phyloP scores from a whole-genome alignment of 2,113 vertebrate genomes.

The Sinocyclocheilus anophthalmus region DNA sequence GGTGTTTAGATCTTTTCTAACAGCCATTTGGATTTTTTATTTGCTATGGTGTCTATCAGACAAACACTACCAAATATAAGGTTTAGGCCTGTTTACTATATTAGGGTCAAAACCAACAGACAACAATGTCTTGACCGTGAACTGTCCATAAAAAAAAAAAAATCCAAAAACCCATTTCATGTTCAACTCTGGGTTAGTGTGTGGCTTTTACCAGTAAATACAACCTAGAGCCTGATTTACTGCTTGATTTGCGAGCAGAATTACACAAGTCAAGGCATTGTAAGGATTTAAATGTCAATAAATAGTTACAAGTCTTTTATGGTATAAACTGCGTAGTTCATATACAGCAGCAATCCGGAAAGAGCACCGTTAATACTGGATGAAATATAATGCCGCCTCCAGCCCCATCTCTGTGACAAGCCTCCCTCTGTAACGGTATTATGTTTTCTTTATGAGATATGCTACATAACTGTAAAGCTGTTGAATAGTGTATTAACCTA shows the following conservation, averaged over 20 bases:
- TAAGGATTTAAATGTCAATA: slow-evolving; percentile 13
- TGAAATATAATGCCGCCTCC: slow-evolving; percentile 5
- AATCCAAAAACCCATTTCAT: neutral
- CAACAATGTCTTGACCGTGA: neutral
- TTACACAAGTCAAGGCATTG: neutral
- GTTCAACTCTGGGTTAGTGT: neutral
- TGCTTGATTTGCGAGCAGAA: neutral
- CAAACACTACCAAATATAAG: neutral
- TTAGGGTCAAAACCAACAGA: neutral
- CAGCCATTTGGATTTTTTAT: neutral
- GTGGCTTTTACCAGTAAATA: neutral
- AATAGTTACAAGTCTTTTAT: neutral
- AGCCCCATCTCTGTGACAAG: slow-evolving; percentile 10
- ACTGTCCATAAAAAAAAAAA: no score
- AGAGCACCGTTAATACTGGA: neutral
- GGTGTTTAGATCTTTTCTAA: neutral
- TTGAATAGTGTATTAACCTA: slow-evolving; percentile 13
- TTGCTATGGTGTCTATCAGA: neutral
- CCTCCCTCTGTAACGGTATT: neutral
- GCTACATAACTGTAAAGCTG: slow-evolving; percentile 20
- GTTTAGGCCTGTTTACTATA: neutral
- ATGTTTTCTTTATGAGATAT: slow-evolving; percentile 12
- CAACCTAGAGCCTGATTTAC: neutral
- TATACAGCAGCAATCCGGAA: neutral
- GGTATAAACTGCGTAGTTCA: neutral